Percentiles rank a stretch among this genome's conserved stretches.
phyloP scores from a whole-genome alignment of 2,888 invertebrate genomes.

The Latrodectus hesperus region DNA sequence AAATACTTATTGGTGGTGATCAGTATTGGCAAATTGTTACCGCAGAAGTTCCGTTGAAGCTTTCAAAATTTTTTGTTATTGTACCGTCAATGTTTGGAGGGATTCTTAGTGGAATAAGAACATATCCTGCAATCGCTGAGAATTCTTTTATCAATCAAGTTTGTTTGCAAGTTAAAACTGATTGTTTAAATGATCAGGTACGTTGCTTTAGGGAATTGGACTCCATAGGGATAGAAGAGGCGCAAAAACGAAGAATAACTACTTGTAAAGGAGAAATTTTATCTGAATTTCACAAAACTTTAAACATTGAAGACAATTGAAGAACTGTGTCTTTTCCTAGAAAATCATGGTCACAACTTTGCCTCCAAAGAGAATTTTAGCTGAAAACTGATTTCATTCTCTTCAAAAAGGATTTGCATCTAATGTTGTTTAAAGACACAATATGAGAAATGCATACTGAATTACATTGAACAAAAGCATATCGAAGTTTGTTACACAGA shows the following conservation, averaged over 20 bases:
- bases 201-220: too few species aligned
- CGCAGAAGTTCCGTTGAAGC: background rate
- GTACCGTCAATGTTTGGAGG: slow-evolving; percentile 6
- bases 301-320: background rate
- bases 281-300: background rate
- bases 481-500: too few species aligned
- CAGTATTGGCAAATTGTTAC: background rate
- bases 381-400: too few species aligned
- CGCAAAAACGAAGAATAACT: background rate
- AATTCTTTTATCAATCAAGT: too few species aligned
- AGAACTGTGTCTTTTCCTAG: slow-evolving; percentile 7
- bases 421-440: background rate
- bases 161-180: too few species aligned
- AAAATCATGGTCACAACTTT: background rate
- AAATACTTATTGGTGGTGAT: background rate
- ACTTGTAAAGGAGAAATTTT: background rate
- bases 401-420: background rate
- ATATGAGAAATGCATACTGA: too few species aligned
- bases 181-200: background rate
- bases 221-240: too few species aligned
- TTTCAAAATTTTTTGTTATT: background rate
- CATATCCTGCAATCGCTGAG: too few species aligned
- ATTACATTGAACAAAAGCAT: too few species aligned
- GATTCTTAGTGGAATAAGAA: background rate
- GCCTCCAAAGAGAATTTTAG: background rate